phyloP scores from a whole-genome alignment of 2,797 vertebrate species.

The Artibeus jamaicensis region DNA sequence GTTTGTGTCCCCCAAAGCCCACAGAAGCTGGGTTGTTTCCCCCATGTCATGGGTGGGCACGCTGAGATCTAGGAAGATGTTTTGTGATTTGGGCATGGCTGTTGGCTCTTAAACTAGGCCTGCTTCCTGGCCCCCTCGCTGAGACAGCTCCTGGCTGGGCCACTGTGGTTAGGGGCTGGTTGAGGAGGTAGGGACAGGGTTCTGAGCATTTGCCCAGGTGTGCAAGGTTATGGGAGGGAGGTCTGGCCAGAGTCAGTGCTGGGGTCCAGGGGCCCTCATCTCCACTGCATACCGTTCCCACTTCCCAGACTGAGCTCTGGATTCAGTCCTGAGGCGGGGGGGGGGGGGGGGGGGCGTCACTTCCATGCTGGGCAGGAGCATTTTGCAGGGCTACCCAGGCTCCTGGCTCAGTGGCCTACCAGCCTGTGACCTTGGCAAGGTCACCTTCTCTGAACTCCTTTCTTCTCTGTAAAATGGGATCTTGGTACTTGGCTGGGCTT shows the following conservation, averaged over 20 bases:
- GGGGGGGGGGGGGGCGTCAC: not conserved
- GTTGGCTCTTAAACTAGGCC: not conserved
- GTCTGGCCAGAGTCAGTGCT: not conserved
- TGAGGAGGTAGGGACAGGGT: not conserved
- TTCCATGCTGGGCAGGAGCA: not conserved
- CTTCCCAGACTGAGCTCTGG: not conserved
- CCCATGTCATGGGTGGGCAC: not conserved
- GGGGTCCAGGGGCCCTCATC: not conserved
- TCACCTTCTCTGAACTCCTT: not conserved
- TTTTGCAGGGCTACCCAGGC: not conserved
- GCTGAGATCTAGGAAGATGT: not conserved
- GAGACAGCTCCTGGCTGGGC: not conserved
- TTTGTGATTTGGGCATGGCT: not conserved
- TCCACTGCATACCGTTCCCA: not conserved
- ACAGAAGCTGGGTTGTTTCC: not conserved
- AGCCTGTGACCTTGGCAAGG: conserved; percentile 23
- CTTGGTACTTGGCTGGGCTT: not conserved
- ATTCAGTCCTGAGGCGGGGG: not conserved
- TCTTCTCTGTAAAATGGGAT: conserved; percentile 9
- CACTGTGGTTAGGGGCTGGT: not conserved
- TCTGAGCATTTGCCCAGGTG: not conserved
- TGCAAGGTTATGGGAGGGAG: not conserved
- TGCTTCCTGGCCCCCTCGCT: not conserved
- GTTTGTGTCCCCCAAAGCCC: not conserved
- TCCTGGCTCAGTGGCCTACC: not conserved